Conservation (phyloP, 2,888 invertebrate species). For the Cephus rjabovi region DNA sequence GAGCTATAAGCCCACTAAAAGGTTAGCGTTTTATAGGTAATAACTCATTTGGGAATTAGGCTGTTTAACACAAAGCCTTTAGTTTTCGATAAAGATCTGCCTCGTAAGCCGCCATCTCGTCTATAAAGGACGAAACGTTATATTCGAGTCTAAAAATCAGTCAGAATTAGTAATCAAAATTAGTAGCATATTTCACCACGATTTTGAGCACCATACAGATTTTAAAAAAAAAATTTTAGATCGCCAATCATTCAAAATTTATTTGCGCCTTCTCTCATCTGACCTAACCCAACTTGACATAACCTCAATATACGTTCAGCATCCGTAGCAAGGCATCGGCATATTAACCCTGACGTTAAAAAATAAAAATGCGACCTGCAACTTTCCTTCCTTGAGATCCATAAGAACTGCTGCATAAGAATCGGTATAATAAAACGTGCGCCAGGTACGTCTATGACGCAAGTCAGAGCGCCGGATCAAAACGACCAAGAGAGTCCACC, state of each 20-base stretch:
- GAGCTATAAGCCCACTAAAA: slow-evolving; percentile 46
- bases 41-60: slow-evolving; percentile 59
- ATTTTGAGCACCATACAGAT: not conserved
- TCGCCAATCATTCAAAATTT: not conserved
- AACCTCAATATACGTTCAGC: not conserved
- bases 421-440: not conserved
- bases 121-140: not conserved
- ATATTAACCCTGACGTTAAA: not conserved
- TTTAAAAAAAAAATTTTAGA: not conserved
- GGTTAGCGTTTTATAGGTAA: slow-evolving; percentile 56
- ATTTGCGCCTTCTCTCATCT: not conserved
- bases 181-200: not conserved
- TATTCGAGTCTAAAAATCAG: not conserved
- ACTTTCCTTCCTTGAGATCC: not conserved
- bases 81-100: slow-evolving; percentile 50
- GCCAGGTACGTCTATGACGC: not conserved
- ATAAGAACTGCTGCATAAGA: not conserved
- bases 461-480: not conserved
- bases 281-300: not conserved
- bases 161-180: not conserved
- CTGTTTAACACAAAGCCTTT: slow-evolving; percentile 57
- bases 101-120: not conserved
- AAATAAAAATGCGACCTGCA: not conserved
- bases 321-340: not conserved
- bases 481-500: slow-evolving; percentile 15